These are phyloP conservation scores for Clupea harengus DNA, from an alignment of 2,113 vertebrate genomes.

Conservation along the genomic window DNA sequence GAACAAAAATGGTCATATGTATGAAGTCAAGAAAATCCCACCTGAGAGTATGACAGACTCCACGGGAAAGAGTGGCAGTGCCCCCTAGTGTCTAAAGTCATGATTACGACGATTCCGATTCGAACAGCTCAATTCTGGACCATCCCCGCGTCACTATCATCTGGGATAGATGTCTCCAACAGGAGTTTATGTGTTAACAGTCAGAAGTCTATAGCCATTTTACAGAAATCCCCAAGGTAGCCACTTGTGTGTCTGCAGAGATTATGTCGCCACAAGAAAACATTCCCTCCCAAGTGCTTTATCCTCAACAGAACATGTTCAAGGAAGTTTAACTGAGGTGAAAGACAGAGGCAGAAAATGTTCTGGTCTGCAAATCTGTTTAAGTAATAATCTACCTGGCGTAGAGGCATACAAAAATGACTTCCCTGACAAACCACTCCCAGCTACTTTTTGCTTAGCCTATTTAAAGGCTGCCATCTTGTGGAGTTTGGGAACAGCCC, in stretches of 20 bases:
- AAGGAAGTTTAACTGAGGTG: not conserved
- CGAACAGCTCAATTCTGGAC: not conserved
- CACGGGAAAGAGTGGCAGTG: slow-evolving; percentile 19
- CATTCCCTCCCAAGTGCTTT: not conserved
- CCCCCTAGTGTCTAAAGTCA: slow-evolving; percentile 25
- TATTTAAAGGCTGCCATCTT: not conserved
- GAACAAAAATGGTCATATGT: not conserved
- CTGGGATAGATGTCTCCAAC: not conserved
- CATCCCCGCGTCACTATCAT: not conserved
- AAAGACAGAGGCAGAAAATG: not conserved
- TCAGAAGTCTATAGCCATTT: not conserved
- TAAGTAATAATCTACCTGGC: not conserved
- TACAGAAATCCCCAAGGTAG: not conserved
- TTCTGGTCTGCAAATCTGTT: not conserved
- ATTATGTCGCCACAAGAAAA: not conserved
- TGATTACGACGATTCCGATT: not conserved
- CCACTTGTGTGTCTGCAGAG: not conserved
- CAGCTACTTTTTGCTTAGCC: not conserved
- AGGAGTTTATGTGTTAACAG: not conserved
- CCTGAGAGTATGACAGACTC: not conserved
- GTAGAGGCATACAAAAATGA: not conserved
- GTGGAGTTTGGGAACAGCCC: not conserved
- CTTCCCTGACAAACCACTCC: not conserved
- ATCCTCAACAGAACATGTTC: not conserved
- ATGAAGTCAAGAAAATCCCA: not conserved